Evolutionary conservation across 2,113 vertebrate species (phyloP).

Genomic region (Turnix velox): DNA sequence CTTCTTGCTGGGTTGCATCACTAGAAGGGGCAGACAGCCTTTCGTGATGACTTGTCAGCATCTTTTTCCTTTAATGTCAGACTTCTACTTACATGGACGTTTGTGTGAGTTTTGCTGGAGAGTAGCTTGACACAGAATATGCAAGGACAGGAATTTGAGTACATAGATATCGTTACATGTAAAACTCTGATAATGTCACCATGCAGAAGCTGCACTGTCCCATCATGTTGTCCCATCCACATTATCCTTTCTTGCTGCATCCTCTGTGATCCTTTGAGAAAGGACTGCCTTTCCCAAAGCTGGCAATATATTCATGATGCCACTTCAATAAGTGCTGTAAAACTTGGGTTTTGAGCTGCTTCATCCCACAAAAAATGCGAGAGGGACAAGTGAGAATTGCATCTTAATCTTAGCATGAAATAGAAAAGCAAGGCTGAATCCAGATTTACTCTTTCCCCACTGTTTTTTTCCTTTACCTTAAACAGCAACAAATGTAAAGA

Average conservation of each 20-base stretch:
- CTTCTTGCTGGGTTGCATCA: background rate
- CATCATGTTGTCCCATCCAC: background rate
- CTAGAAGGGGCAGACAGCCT: background rate
- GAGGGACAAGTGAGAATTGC: background rate
- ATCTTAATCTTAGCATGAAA: background rate
- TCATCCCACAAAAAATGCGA: fast-evolving
- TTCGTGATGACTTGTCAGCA: background rate
- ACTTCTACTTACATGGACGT: background rate
- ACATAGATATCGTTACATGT: background rate
- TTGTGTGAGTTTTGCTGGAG: background rate
- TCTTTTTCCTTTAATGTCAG: background rate
- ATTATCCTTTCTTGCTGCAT: background rate
- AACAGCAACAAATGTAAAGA: background rate
- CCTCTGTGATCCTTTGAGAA: too few species aligned
- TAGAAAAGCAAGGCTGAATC: background rate
- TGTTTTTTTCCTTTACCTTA: background rate
- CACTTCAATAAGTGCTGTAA: background rate
- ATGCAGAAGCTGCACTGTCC: background rate
- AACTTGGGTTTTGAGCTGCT: background rate
- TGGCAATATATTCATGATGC: background rate
- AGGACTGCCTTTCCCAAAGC: background rate
- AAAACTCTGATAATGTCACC: background rate
- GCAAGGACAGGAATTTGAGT: background rate
- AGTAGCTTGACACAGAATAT: background rate
- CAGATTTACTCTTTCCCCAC: background rate